Evolutionary conservation across 2,888 invertebrate species (phyloP).

Genomic region (Hyposoter didymator): DNA sequence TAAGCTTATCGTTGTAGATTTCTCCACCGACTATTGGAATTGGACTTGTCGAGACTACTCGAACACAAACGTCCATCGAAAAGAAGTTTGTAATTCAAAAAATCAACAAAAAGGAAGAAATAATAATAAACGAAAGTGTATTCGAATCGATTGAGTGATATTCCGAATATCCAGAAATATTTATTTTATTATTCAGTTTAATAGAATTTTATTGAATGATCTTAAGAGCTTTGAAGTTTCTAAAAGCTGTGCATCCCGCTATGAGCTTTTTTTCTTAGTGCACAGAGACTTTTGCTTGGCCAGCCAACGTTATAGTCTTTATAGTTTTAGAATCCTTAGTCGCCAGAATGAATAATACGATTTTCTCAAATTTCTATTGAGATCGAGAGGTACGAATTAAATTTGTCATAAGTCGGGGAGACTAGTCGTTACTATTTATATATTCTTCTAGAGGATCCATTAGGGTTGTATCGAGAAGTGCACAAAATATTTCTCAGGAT

Average conservation of each 20-base stretch:
- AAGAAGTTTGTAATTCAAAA: slow-evolving; percentile 44
- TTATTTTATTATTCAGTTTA: background rate
- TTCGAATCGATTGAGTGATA: background rate
- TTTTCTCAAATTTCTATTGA: background rate
- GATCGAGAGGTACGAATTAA: background rate
- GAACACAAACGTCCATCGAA: slow-evolving; percentile 5
- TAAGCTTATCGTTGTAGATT: slow-evolving; percentile 76
- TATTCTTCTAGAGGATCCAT: slow-evolving; percentile 47
- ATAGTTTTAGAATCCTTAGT: slow-evolving; percentile 49
- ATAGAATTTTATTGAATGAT: background rate
- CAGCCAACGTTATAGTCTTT: slow-evolving; percentile 6
- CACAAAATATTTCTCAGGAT: slow-evolving; percentile 48
- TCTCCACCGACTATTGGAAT: slow-evolving; percentile 67
- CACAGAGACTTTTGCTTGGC: slow-evolving; percentile 25
- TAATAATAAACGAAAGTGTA: slow-evolving; percentile 1
- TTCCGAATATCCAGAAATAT: slow-evolving; percentile 3
- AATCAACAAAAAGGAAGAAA: background rate
- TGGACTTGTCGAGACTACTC: slow-evolving; percentile 45
- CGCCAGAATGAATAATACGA: slow-evolving; percentile 13
- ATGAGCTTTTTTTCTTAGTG: slow-evolving; percentile 41
- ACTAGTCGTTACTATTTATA: slow-evolving; percentile 54
- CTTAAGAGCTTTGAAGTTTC: slow-evolving; percentile 5
- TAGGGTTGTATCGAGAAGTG: slow-evolving; percentile 42
- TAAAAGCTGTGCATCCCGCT: slow-evolving; percentile 46
- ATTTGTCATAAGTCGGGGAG: slow-evolving; percentile 57